Evolutionary conservation across 1,140 invertebrate genomes (phyloP).

Genomic region (Drosophila ironensis): DNA sequence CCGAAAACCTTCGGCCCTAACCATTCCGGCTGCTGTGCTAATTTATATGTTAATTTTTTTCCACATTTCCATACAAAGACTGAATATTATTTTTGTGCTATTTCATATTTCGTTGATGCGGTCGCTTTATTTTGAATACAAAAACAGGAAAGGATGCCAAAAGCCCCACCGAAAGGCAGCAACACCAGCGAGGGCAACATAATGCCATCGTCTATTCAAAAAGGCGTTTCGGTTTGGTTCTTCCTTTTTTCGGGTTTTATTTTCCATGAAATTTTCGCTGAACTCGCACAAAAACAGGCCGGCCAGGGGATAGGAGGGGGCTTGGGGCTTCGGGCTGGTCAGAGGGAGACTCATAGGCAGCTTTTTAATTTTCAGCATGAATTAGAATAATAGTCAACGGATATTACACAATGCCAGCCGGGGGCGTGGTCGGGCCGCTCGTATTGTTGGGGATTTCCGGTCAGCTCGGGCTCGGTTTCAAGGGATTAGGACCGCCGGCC

Average conservation of each 20-base stretch:
- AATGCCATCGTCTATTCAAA: conserved; percentile 55
- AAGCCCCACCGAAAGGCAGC: conserved; percentile 20
- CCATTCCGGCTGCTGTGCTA: conserved; percentile 52
- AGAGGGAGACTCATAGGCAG: conserved; percentile 45
- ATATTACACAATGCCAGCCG: conserved; percentile 49
- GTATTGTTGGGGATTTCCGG: conserved; percentile 41
- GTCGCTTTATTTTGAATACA: conserved; percentile 59
- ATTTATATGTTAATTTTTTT: conserved; percentile 64
- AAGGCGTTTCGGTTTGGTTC: conserved; percentile 42
- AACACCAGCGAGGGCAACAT: conserved; percentile 21
- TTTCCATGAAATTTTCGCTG: conserved; percentile 58
- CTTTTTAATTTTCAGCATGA: conserved; percentile 63
- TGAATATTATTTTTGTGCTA: conserved; percentile 53
- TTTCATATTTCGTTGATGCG: conserved; percentile 59
- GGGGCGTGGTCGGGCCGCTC: background rate
- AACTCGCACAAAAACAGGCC: conserved; percentile 44
- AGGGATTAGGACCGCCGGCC: conserved; percentile 24
- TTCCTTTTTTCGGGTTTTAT: conserved; percentile 48
- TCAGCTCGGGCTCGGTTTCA: conserved; percentile 36
- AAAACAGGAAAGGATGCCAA: conserved; percentile 55
- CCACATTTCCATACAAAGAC: conserved; percentile 45
- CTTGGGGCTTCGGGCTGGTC: conserved; percentile 11
- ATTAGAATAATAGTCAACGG: conserved; percentile 63
- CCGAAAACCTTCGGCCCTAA: background rate
- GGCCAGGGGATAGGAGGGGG: conserved; percentile 6